Base-by-base conservation (phyloP, 1,140 invertebrate species). In the Schmidtea mediterranea region DNA sequence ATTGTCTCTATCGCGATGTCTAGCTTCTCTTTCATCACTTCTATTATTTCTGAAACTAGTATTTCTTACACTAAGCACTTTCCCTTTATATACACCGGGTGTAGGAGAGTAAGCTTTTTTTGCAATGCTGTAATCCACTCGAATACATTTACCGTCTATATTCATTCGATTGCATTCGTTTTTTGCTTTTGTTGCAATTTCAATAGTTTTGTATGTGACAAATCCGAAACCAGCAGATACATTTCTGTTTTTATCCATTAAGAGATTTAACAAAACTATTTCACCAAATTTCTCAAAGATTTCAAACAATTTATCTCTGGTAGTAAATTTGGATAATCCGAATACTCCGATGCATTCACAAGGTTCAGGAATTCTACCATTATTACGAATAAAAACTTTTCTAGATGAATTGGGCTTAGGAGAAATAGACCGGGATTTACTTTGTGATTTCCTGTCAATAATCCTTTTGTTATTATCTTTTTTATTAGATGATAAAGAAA, bases 51-150 rank as follows among this genome's bases (percentile, higher is more conserved):
- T n/a, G n/a, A n/a, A n/a, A n/a, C n/a, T n/a, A n/a, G n/a, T 32
- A 32, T 32, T 32, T 32, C 26, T 32, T 32, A 3, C 10, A 32
- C 10, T 32, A 3, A 10, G 10, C 26, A 32, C 10, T 10, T 82
- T 82, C 37, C 89, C 89, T 76, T 92, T 86, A 57, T 95, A 95
- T 53, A 92, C 80, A 43, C 89, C 89, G 36, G 89, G 89, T 13
- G 89, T 95, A 9, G 87, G 89, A 2, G 86, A 90, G 62, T 95
- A 87, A 18, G 86, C 80, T 50, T 86, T 71, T 63, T 90, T 76
- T n/a, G 89, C 95, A 43, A 95, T 89, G 0, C 86, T 92, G 69
- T 75, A 97, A 65, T 92, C 89, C n/a, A 94, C 84, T 54, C 89
- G 70, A 55, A 97, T 90, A 58, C 77, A 73, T 38, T 82, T 71